phyloP scores from a whole-genome alignment of 2,113 vertebrate genomes.

The Cricetomys ansorgei region DNA sequence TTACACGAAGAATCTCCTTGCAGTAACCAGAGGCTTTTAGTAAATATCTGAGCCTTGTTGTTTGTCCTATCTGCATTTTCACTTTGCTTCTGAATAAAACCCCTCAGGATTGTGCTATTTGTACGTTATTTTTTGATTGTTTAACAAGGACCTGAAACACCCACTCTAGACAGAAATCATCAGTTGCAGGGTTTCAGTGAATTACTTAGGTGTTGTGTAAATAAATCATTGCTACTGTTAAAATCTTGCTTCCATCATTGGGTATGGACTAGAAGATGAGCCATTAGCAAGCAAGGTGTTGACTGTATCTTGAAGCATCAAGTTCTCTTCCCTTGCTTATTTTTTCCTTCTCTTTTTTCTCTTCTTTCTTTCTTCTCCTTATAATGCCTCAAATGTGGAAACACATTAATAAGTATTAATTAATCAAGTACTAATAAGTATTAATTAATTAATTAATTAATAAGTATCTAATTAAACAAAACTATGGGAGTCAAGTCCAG shows the following conservation, averaged over 20 bases:
- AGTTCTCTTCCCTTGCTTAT: neutral
- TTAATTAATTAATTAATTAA: too few relatives aligned
- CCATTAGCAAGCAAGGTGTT: neutral
- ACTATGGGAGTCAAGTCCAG: too few relatives aligned
- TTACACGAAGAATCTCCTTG: neutral
- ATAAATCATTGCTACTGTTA: neutral
- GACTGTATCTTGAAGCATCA: neutral
- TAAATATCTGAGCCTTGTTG: too few relatives aligned
- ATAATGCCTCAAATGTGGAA: neutral
- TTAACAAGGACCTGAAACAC: neutral
- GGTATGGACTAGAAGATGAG: neutral
- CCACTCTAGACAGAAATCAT: neutral
- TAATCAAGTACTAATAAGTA: too few relatives aligned
- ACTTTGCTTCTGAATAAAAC: neutral
- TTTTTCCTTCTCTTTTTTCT: neutral
- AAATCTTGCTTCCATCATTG: neutral
- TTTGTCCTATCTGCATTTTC: neutral
- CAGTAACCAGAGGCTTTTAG: neutral
- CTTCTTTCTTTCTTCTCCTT: neutral
- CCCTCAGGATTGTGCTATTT: neutral
- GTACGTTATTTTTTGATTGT: neutral
- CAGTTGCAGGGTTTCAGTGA: neutral
- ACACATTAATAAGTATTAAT: neutral
- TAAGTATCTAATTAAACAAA: too few relatives aligned
- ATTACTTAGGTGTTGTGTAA: neutral